Conservation (phyloP, 2,888 invertebrate species). For the Ashinkailepas kermadecensis region DNA sequence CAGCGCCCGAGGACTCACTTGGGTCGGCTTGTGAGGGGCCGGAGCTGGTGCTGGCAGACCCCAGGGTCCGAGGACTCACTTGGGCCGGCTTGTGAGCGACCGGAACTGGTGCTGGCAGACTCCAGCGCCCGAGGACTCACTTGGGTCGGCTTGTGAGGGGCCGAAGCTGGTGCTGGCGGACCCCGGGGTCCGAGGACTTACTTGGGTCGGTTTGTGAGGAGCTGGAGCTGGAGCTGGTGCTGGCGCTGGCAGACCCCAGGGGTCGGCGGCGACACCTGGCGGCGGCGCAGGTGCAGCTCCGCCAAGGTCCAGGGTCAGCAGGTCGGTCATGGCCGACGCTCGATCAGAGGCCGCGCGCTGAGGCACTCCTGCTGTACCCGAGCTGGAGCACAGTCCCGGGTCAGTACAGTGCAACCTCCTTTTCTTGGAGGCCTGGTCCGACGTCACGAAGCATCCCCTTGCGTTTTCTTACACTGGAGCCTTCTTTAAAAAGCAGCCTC, state of each 20-base stretch:
- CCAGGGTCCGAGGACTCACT: conserved; percentile 77
- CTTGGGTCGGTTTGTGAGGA: too few relatives aligned
- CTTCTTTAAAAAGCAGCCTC: too few relatives aligned
- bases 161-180: conserved; percentile 42
- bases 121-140: conserved; percentile 58
- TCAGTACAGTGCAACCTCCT: too few relatives aligned
- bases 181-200: conserved; percentile 60
- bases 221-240: conserved; percentile 40
- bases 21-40: too few relatives aligned
- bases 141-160: too few relatives aligned
- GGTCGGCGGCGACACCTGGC: conserved; percentile 44
- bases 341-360: conserved; percentile 12
- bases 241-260: conserved; percentile 58
- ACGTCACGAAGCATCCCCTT: too few relatives aligned
- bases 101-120: conserved; percentile 45
- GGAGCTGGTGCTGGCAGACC: conserved; percentile 47
- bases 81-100: too few relatives aligned
- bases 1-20: conserved; percentile 53
- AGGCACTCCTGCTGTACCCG: too few relatives aligned
- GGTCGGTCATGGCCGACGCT: conserved; percentile 33
- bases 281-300: conserved; percentile 30
- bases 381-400: too few relatives aligned
- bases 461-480: too few relatives aligned
- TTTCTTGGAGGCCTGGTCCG: too few relatives aligned
- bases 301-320: conserved; percentile 34